These are phyloP conservation scores for Pardalotus punctatus DNA, from an alignment of 2,113 vertebrate genomes.

Conservation along the genomic window DNA sequence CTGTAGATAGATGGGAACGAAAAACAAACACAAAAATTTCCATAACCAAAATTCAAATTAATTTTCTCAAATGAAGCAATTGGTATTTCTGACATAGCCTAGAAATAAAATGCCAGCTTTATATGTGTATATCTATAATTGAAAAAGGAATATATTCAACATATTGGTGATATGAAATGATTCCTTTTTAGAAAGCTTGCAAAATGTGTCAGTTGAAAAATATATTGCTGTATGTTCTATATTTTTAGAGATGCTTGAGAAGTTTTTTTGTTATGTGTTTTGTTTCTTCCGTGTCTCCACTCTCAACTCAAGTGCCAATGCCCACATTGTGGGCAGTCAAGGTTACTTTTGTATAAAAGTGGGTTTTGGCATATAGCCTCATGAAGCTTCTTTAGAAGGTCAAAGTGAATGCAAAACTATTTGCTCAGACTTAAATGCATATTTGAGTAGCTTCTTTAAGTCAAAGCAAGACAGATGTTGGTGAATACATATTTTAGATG, in stretches of 20 bases:
- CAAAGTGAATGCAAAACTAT: constrained; percentile 18
- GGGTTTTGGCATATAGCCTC: not conserved
- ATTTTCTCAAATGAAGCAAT: not conserved
- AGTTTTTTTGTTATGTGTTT: not conserved
- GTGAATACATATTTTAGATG: constrained; percentile 68
- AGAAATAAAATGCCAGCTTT: not conserved
- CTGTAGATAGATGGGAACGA: not conserved
- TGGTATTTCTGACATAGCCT: not conserved
- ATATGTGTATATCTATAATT: not conserved
- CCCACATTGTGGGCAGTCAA: not conserved
- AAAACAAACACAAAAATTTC: not conserved
- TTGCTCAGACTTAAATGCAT: not conserved
- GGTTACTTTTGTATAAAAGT: not conserved
- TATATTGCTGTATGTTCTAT: not conserved
- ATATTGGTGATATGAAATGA: not conserved
- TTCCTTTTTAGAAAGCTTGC: not conserved
- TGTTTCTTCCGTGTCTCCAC: rapidly evolving
- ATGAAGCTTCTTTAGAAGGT: constrained; percentile 14
- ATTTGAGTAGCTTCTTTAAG: not conserved
- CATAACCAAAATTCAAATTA: not conserved
- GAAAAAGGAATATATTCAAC: not conserved
- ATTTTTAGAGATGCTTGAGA: not conserved
- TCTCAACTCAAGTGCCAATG: not conserved
- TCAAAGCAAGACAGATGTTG: constrained; percentile 58
- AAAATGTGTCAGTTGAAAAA: not conserved